phyloP scores from a whole-genome alignment of 2,113 vertebrate genomes.

The Ictalurus punctatus region DNA sequence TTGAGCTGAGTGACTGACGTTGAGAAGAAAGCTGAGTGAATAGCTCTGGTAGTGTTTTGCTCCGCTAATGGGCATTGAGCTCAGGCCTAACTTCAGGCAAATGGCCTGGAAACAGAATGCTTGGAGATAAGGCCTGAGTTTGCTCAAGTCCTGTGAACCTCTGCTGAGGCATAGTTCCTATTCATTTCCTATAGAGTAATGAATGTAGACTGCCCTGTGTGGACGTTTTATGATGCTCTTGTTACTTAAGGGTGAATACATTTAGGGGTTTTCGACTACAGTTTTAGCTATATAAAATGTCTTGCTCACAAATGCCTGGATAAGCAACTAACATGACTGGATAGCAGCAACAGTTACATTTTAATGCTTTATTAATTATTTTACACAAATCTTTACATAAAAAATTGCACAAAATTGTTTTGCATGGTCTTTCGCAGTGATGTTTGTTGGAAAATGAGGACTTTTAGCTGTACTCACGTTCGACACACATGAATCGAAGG shows the following conservation, averaged over 20 bases:
- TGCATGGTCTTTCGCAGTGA: too few species aligned
- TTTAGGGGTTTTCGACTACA: not conserved
- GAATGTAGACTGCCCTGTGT: slow-evolving; percentile 2
- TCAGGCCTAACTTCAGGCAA: slow-evolving; percentile 42
- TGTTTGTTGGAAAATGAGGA: too few species aligned
- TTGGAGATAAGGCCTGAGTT: slow-evolving; percentile 51
- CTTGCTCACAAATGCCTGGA: not conserved
- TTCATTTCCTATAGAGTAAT: slow-evolving; percentile 24
- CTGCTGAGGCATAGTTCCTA: slow-evolving; percentile 49
- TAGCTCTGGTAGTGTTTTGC: slow-evolving; percentile 18
- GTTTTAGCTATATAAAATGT: not conserved
- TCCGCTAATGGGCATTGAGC: slow-evolving; percentile 28
- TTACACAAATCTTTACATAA: not conserved
- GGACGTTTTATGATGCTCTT: not conserved
- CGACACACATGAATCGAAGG: too few species aligned
- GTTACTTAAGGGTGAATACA: not conserved
- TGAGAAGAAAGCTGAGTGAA: slow-evolving; percentile 6
- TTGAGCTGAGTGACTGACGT: slow-evolving; percentile 13
- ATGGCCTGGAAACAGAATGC: slow-evolving; percentile 53
- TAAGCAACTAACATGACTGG: not conserved
- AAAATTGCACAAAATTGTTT: too few species aligned
- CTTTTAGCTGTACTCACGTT: too few species aligned
- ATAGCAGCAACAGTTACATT: not conserved
- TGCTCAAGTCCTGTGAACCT: slow-evolving; percentile 41
- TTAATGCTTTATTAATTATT: not conserved